phyloP scores from a whole-genome alignment of 2,888 invertebrate species.

The Parnassius smintheus region DNA sequence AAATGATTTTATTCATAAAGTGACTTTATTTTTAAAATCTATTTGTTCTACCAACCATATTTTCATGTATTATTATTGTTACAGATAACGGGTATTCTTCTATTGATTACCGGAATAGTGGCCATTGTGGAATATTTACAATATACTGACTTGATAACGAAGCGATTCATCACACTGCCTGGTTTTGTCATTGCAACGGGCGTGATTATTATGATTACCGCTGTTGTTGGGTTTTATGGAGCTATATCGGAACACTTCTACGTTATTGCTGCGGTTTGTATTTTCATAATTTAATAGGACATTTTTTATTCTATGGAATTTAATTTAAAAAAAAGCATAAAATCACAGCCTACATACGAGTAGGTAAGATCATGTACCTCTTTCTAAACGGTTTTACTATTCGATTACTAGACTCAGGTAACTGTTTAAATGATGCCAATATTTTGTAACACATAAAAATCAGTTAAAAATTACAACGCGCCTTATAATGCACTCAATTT shows the following conservation, averaged over 20 bases:
- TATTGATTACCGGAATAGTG: conserved; percentile 86
- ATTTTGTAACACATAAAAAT: too few species aligned
- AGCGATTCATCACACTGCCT: conserved; percentile 85
- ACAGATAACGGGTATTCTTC: conserved; percentile 88
- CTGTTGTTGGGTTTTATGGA: conserved; percentile 92
- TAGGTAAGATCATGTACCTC: too few species aligned
- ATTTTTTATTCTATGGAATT: too few species aligned
- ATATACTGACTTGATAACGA: conserved; percentile 83
- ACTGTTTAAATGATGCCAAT: too few species aligned
- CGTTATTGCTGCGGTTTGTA: conserved; percentile 86
- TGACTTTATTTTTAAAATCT: too few species aligned
- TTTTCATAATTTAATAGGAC: not conserved
- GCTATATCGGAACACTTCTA: conserved; percentile 91
- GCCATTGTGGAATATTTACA: conserved; percentile 80
- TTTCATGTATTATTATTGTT: conserved; percentile 35
- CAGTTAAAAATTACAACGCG: too few species aligned
- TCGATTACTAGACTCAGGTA: too few species aligned
- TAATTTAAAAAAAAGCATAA: too few species aligned
- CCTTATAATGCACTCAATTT: too few species aligned
- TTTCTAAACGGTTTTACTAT: too few species aligned
- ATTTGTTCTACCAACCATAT: not conserved
- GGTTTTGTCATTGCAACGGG: conserved; percentile 85
- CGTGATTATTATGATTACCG: conserved; percentile 84
- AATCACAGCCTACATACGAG: too few species aligned
- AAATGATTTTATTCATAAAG: too few species aligned